A percentile compares a stretch with the other conserved stretches of the same genome.
phyloP scores from a whole-genome alignment of 2,113 vertebrate species.

The Callospermophilus lateralis region DNA sequence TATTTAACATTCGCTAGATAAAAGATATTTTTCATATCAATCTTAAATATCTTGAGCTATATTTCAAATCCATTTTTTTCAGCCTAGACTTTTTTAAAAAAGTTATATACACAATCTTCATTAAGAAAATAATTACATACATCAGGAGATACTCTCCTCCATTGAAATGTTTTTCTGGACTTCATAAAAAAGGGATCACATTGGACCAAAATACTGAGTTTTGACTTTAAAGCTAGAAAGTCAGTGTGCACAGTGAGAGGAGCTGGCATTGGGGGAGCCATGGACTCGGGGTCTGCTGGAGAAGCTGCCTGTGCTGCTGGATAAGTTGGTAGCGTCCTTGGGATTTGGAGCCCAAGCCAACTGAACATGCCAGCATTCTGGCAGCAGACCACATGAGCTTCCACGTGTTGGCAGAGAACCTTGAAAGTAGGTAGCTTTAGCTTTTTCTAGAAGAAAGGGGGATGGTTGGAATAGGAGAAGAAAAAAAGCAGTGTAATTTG shows the following conservation, averaged over 20 bases:
- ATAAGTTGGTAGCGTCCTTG: neutral
- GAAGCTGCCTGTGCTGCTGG: neutral
- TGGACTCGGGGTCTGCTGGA: neutral
- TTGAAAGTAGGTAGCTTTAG: neutral
- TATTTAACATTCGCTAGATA: neutral
- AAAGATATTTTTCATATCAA: neutral
- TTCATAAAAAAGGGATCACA: neutral
- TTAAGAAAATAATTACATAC: neutral
- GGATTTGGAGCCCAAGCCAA: neutral
- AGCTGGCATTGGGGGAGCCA: neutral
- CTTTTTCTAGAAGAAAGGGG: neutral
- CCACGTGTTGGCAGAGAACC: neutral
- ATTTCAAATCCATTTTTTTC: neutral
- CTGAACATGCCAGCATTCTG: neutral
- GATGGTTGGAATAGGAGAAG: neutral
- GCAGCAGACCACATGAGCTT: neutral
- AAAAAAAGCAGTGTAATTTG: neutral
- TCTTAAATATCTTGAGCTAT: neutral
- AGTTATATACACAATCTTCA: neutral
- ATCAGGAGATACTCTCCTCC: neutral
- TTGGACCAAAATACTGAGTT: neutral
- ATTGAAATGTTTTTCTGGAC: neutral
- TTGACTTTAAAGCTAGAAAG: slow-evolving; percentile 14
- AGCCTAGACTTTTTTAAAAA: neutral
- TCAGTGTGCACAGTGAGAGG: neutral